Conservation (phyloP, 2,113 vertebrate species). For the Ciconia stormi region DNA sequence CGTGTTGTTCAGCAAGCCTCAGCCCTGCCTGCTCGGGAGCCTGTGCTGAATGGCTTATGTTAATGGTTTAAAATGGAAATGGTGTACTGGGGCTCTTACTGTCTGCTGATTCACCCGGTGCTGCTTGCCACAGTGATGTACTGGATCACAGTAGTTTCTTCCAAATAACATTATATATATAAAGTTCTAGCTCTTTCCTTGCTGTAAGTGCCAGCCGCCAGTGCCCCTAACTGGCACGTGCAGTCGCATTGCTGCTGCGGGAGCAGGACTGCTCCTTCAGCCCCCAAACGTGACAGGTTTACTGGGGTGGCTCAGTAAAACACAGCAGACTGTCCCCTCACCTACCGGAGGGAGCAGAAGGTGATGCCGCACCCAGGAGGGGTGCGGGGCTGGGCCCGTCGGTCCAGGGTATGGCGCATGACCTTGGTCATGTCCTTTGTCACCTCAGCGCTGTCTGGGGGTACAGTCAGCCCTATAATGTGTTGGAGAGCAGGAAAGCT, state of each 20-base stretch:
- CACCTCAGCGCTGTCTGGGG: background rate
- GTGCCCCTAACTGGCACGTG: background rate
- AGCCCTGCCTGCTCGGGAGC: background rate
- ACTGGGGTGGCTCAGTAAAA: background rate
- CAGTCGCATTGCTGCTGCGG: background rate
- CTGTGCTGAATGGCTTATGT: background rate
- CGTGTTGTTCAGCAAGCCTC: background rate
- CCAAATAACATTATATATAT: background rate
- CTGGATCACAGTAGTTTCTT: background rate
- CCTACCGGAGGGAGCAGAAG: background rate
- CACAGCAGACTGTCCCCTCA: accelerated
- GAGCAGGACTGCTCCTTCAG: background rate
- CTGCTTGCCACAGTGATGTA: background rate
- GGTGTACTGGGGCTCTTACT: background rate
- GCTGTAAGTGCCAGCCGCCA: too few species aligned
- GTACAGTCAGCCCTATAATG: background rate
- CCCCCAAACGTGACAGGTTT: background rate
- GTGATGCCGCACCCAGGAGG: background rate
- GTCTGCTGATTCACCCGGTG: background rate
- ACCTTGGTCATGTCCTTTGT: background rate
- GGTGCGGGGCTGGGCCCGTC: background rate
- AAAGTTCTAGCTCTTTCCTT: background rate
- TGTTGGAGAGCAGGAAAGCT: background rate
- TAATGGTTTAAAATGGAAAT: background rate
- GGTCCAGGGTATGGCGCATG: accelerated